Conservation (phyloP, 2,888 invertebrate genomes). For the Acleris holmiana region DNA sequence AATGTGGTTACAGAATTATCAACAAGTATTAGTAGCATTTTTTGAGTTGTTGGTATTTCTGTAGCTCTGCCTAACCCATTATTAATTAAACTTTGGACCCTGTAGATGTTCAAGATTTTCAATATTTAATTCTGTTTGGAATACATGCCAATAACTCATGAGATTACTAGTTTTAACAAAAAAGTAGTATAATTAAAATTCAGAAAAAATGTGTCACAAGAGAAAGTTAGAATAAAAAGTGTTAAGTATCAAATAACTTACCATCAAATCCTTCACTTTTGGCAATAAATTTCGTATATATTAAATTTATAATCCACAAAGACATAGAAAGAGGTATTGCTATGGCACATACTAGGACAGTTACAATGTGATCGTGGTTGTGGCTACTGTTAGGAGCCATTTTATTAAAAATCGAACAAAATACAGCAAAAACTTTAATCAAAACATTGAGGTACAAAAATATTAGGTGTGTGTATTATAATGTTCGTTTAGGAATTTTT, state of each 20-base stretch:
- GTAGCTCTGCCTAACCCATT: no score
- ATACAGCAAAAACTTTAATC: not conserved
- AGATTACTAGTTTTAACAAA: no score
- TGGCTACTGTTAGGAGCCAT: conserved; percentile 37
- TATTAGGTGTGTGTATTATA: not conserved
- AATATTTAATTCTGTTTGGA: no score
- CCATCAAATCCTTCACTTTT: conserved; percentile 82
- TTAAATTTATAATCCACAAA: conserved; percentile 89
- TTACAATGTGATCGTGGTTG: conserved; percentile 73
- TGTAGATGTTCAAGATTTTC: no score
- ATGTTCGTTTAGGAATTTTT: conserved; percentile 12
- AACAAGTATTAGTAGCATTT: no score
- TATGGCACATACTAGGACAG: conserved; percentile 86
- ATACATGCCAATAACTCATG: no score
- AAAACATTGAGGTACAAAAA: not conserved
- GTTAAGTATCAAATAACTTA: conserved; percentile 50
- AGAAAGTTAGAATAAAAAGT: conserved; percentile 2
- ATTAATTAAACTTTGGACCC: no score
- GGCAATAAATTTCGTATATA: conserved; percentile 85
- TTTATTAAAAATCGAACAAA: not conserved
- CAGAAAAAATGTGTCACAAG: conserved; percentile 31
- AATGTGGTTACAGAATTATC: no score
- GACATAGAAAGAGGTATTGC: conserved; percentile 91
- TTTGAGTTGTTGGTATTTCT: no score
- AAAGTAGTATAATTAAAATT: not conserved